Base-by-base conservation (phyloP, 2,113 vertebrate genomes). In the Pao palembangensis region DNA sequence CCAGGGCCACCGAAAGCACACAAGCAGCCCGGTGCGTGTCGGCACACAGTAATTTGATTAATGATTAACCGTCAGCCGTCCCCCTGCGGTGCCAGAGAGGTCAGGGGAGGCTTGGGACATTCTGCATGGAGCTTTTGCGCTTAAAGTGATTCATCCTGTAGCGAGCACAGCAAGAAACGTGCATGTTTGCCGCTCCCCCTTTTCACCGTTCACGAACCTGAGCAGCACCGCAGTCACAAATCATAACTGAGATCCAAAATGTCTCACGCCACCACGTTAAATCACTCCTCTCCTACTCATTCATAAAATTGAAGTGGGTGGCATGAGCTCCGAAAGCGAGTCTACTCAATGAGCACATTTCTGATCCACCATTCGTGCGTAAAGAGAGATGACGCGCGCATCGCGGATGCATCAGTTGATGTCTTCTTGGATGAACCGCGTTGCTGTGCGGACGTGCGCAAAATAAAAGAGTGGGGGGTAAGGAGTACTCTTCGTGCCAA, bases 11-110 rank as follows among this genome's bases (percentile, higher is more conserved):
- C 61, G 64, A 71, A 20, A 44, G 14, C 16, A 6, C 14, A 67
- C 42, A 60, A 53, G 70, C 55, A 60, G 61, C 52, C 49, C 46
- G 63, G 65, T 53, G 61, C 64, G 66, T 75, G 34, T 55, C 62
- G 41, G 67, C 43, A 55, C 82, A 78, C 74, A 69, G 64, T 83
- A 61, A 85, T 84, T 56, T 76, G 64, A 80, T 87, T 74, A 87
- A 82, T 80, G 81, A 83, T 87, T 81, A 85, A 41, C 81, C 25
- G 25, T 73, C 66, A 64, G 18, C 46, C 14, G 15, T 18, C 31
- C 51, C 58, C 34, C 44, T 65, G 71, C 57, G 20, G 67, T 4
- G n/a, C 6, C 17, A 46, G 25, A 28, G 43, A 55, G 51, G 52
- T 60, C 46, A 41, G 17, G 48, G 49, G 60, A 47, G 64, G 59